Conservation (phyloP, 2,797 vertebrate genomes). For the Pelobates cultripes region DNA sequence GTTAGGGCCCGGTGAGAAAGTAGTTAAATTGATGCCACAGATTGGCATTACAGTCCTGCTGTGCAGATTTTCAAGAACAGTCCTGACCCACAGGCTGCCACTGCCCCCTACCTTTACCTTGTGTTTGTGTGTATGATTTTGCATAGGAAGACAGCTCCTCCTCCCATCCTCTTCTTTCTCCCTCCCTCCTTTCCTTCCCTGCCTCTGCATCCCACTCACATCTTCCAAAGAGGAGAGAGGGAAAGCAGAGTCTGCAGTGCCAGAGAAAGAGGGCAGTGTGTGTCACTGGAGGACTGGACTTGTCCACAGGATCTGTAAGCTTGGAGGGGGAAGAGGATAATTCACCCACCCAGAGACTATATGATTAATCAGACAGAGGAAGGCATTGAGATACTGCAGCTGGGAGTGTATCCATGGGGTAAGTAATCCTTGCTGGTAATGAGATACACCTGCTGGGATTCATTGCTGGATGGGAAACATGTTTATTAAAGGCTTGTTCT, state of each 20-base stretch:
- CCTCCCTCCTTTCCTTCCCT: slow-evolving; percentile 24
- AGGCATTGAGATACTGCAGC: slow-evolving; percentile 5
- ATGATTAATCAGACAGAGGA: not conserved
- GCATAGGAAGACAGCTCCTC: slow-evolving; percentile 36
- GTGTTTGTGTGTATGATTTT: slow-evolving; percentile 36
- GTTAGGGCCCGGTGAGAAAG: not conserved
- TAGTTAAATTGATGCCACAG: slow-evolving; percentile 21
- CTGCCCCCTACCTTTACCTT: slow-evolving; percentile 44
- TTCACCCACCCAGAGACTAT: slow-evolving; percentile 11
- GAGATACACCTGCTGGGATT: not conserved
- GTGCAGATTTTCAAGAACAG: slow-evolving; percentile 17
- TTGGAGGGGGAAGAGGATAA: slow-evolving; percentile 20
- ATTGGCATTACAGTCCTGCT: slow-evolving; percentile 8
- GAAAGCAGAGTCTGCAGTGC: slow-evolving; percentile 34
- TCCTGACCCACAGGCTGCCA: slow-evolving; percentile 31
- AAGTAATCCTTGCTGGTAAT: slow-evolving; percentile 9
- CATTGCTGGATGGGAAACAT: not conserved
- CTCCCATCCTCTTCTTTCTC: slow-evolving; percentile 23
- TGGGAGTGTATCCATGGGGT: slow-evolving; percentile 22
- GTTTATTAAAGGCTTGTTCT: not conserved
- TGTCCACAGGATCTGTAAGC: slow-evolving; percentile 17
- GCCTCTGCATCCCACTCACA: slow-evolving; percentile 52
- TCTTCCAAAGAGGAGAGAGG: slow-evolving; percentile 33
- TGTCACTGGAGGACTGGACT: slow-evolving; percentile 28
- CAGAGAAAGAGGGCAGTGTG: slow-evolving; percentile 22